phyloP scores from a whole-genome alignment of 2,797 vertebrate genomes.

The Diplodus sargus region DNA sequence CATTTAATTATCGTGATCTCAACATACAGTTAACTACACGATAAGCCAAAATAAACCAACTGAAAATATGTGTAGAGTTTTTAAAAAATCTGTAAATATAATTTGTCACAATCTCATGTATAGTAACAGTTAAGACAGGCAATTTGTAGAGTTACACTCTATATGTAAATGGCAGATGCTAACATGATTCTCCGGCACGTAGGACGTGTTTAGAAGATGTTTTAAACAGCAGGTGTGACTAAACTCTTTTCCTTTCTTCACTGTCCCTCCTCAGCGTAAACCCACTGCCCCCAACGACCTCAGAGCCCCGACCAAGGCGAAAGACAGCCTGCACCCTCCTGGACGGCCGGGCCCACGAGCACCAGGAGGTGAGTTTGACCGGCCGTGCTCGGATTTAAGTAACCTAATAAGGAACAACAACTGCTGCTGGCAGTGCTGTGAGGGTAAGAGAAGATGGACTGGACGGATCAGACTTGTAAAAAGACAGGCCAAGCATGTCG shows the following conservation, averaged over 20 bases:
- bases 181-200: slow-evolving; percentile 9
- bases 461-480: slow-evolving; percentile 38
- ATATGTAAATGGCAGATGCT: not conserved
- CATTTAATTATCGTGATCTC: no score
- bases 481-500: slow-evolving; percentile 53
- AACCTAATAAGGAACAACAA: slow-evolving; percentile 34
- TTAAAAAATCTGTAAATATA: no score
- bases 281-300: slow-evolving; percentile 72
- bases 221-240: slow-evolving; percentile 9
- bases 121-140: no score
- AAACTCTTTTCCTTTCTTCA: slow-evolving; percentile 13
- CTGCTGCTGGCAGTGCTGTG: slow-evolving; percentile 24
- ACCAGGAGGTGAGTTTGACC: slow-evolving; percentile 75
- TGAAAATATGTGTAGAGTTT: no score
- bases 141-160: no score
- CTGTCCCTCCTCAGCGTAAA: slow-evolving; percentile 72
- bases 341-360: slow-evolving; percentile 42
- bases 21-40: no score
- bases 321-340: slow-evolving; percentile 80
- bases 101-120: no score
- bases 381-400: slow-evolving; percentile 8
- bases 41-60: no score
- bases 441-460: slow-evolving; percentile 21
- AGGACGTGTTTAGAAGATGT: not conserved
- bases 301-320: slow-evolving; percentile 69